phyloP scores from a whole-genome alignment of 92 coral and sea anemone species.

The Paragorgia papillata region DNA sequence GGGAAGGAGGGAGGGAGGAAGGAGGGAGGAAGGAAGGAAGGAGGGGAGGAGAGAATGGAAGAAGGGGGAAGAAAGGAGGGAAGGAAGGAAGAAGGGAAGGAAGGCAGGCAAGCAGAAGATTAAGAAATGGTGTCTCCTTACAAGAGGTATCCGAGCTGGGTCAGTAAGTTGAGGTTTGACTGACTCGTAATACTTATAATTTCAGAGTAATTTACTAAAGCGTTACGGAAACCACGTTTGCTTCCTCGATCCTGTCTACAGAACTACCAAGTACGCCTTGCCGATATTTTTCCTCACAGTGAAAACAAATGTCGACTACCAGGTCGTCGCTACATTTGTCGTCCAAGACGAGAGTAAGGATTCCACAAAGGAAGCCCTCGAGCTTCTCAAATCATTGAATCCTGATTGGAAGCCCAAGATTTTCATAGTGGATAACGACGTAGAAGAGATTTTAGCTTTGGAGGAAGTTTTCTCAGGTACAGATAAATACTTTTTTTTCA shows the following conservation, averaged over 20 bases:
- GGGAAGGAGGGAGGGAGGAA: too few species aligned
- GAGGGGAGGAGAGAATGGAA: too few species aligned
- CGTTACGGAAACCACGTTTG: constrained; percentile 39
- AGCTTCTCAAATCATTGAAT: constrained; percentile 23
- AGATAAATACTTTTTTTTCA: too few species aligned
- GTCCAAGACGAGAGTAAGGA: constrained; percentile 35
- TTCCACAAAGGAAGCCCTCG: constrained; percentile 32
- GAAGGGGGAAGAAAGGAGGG: too few species aligned
- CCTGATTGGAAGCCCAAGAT: constrained; percentile 40
- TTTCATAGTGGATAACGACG: constrained; percentile 31
- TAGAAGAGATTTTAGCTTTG: constrained; percentile 26
- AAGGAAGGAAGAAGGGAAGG: too few species aligned
- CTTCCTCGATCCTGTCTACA: constrained; percentile 37
- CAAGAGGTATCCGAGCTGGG: too few species aligned
- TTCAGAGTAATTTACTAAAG: constrained; percentile 22
- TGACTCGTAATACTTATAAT: too few species aligned
- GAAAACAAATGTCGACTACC: constrained; percentile 40
- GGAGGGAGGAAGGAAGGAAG: too few species aligned
- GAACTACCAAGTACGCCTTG: constrained; percentile 31
- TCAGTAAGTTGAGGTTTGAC: too few species aligned
- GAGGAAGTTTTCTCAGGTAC: constrained; percentile 34
- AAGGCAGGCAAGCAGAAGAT: too few species aligned
- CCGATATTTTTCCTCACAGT: constrained; percentile 33
- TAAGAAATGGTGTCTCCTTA: too few species aligned
- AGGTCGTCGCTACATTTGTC: constrained; percentile 30